These are phyloP conservation scores for Cyanoliseus patagonus DNA, from an alignment of 2,113 vertebrate genomes.

Conservation along the genomic window DNA sequence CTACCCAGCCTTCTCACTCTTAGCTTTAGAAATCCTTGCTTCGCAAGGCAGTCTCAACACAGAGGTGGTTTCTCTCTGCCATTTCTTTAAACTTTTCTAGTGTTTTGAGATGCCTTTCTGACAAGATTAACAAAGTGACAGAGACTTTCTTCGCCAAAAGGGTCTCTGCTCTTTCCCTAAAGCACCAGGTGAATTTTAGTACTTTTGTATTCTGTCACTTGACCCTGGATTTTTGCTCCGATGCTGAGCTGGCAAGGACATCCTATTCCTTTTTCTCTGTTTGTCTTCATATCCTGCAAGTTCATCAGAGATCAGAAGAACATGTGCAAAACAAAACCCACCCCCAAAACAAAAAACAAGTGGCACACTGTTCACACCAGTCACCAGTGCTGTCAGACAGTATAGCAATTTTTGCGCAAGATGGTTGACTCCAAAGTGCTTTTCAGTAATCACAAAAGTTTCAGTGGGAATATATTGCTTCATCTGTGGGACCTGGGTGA, in stretches of 20 bases:
- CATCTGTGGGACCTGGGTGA: neutral
- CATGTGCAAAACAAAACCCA: rapidly evolving
- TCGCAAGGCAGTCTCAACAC: neutral
- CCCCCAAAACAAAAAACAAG: neutral
- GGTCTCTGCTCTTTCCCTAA: neutral
- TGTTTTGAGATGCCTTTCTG: neutral
- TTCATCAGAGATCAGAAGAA: neutral
- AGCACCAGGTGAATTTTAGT: neutral
- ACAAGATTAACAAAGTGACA: neutral
- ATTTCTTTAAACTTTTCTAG: neutral
- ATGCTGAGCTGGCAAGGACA: neutral
- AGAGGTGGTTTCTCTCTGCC: neutral
- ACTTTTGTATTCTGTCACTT: neutral
- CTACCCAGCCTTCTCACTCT: neutral
- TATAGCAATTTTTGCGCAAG: neutral
- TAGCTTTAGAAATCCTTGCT: neutral
- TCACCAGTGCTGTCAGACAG: neutral
- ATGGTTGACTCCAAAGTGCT: neutral
- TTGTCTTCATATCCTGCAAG: neutral
- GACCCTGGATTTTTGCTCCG: neutral
- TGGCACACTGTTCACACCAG: neutral
- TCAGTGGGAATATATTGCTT: neutral
- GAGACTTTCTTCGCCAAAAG: neutral
- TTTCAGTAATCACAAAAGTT: neutral
- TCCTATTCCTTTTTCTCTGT: neutral